Evolutionary conservation across 2,888 invertebrate species (phyloP).

Genomic region (Prenolepis imparis): DNA sequence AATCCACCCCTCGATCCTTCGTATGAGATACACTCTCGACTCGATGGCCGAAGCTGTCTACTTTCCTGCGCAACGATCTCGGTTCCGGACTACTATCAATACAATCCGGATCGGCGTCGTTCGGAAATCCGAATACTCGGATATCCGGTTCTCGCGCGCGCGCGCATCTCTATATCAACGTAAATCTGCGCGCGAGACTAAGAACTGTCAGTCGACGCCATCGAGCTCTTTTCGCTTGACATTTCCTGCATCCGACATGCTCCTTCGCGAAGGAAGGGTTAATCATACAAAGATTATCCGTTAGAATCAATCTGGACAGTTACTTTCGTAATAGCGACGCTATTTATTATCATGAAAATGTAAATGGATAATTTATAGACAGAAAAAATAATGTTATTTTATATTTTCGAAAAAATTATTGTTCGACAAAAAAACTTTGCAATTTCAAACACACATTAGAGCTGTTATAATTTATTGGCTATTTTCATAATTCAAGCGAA

Average conservation of each 20-base stretch:
- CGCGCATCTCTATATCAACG: not conserved
- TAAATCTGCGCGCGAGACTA: constrained; percentile 28
- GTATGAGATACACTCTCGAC: constrained; percentile 36
- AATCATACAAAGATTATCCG: not conserved
- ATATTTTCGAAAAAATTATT: not conserved
- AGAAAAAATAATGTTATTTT: constrained; percentile 1
- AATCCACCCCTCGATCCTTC: constrained; percentile 50
- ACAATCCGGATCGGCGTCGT: constrained; percentile 42
- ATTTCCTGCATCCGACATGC: not conserved
- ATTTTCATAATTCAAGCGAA: constrained; percentile 2
- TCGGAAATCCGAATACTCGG: constrained; percentile 43
- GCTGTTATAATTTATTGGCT: not conserved
- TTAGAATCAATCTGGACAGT: not conserved
- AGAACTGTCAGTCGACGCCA: constrained; percentile 17
- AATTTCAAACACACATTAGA: not conserved
- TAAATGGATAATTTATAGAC: not conserved
- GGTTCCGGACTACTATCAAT: constrained; percentile 1
- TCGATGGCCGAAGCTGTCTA: constrained; percentile 40
- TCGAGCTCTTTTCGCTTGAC: constrained; percentile 22
- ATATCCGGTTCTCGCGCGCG: not conserved
- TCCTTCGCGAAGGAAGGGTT: not conserved
- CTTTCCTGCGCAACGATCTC: constrained; percentile 25
- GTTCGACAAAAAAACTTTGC: not conserved
- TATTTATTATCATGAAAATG: not conserved
- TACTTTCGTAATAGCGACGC: not conserved